A percentile compares a stretch with the other conserved stretches of the same genome.
These are phyloP conservation scores for Thereva unica DNA, from an alignment of 2,888 invertebrate species.

Conservation along the genomic window DNA sequence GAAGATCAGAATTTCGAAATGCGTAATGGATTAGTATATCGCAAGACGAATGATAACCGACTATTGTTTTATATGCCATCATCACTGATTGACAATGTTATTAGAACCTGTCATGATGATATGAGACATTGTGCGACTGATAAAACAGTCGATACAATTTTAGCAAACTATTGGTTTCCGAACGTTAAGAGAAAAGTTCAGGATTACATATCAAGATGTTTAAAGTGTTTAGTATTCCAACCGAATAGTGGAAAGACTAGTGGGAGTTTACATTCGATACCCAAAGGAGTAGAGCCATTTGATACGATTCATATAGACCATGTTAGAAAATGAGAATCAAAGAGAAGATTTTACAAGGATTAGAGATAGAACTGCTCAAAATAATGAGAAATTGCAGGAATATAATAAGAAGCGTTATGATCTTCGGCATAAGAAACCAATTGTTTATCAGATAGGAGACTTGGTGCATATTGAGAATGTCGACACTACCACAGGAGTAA, in stretches of 20 bases:
- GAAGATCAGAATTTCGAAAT: constrained; percentile 23
- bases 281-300: constrained; percentile 46
- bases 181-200: constrained; percentile 16
- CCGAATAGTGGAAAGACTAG: constrained; percentile 37
- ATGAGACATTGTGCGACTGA: constrained; percentile 34
- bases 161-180: constrained; percentile 38
- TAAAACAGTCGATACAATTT: constrained; percentile 16
- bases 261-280: constrained; percentile 46
- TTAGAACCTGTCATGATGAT: constrained; percentile 33
- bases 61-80: constrained; percentile 37
- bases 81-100: constrained; percentile 9
- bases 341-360: too few species aligned
- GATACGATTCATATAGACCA: constrained; percentile 39
- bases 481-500: too few species aligned
- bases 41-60: constrained; percentile 14
- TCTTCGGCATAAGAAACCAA: too few species aligned
- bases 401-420: too few species aligned
- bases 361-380: too few species aligned
- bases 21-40: constrained; percentile 32
- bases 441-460: too few species aligned
- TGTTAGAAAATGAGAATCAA: too few species aligned
- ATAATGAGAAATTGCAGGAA: too few species aligned
- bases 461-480: too few species aligned
- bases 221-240: constrained; percentile 37
- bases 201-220: constrained; percentile 35